Evolutionary conservation across 1,140 invertebrate genomes (phyloP), one percentile per base, ranked within the genome.

Genomic region (Drosophila melanica): DNA sequence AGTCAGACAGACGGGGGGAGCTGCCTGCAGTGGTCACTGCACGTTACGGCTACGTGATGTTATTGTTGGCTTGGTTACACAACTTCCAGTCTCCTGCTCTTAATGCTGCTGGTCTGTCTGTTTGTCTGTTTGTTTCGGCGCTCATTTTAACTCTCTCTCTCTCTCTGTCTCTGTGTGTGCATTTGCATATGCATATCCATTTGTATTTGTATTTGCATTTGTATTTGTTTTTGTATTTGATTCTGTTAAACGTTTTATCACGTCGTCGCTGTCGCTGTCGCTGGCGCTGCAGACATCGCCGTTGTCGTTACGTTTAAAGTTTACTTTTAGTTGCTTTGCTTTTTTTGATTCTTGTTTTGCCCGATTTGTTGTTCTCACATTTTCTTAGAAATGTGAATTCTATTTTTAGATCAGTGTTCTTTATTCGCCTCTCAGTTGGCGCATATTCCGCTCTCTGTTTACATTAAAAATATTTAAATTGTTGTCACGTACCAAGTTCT

Each of bases 401-500:
- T 87, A 87, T 87, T 89, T 89, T 80, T 87, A 89, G 84, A 48
- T 18, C 53, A 45, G 30, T 47, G 64, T 41, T 65, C 42, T 44
- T 68, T 47, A 20, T 55, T 35, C 63, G 35, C n/a, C 51, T 73
- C 51, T 54, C 72, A 39, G 55, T 58, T 65, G 37, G 51, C 59
- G 48, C 59, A 54, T 54, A 50, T 68, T 66, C 35, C 67, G 58
- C 78, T 90, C 86, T 80, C 85, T 90, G 77, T 90, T 87, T 89
- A 89, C 84, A 90, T 89, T 89, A 87, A 84, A 89, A 89, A 84
- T 87, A 87, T 87, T 87, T 84, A 87, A 87, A 87, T 87, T 87
- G 84, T 90, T 86, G 86, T 90, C 86, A 90, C 86, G 86, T 90
- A 90, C 81, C 72, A 90, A 86, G 81, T 90, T 90, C 87, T 90